Evolutionary conservation across 2,113 vertebrate species (phyloP).

Genomic region (Cephalophus harveyi): DNA sequence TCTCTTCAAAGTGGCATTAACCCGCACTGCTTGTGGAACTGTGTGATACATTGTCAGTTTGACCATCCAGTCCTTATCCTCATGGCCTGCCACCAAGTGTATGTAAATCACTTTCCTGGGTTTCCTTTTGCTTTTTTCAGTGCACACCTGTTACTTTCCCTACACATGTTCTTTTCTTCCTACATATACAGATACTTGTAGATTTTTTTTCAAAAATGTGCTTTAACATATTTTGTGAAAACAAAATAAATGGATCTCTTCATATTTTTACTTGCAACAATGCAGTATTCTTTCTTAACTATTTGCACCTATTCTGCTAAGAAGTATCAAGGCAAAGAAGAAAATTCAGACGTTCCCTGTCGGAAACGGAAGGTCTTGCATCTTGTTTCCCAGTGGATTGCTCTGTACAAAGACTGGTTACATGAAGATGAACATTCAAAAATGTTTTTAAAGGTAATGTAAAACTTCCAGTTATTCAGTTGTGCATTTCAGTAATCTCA

Average conservation of each 20-base stretch:
- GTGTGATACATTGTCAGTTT: neutral
- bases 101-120: neutral
- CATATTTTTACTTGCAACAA: neutral
- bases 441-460: constrained; percentile 92
- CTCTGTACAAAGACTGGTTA: constrained; percentile 91
- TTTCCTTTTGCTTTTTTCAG: neutral
- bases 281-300: constrained; percentile 84
- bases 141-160: neutral
- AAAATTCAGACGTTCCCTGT: constrained; percentile 86
- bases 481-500: neutral
- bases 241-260: neutral
- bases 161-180: neutral
- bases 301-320: constrained; percentile 92
- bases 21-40: neutral
- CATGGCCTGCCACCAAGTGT: neutral
- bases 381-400: constrained; percentile 94
- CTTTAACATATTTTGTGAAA: neutral
- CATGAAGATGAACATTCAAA: constrained; percentile 93
- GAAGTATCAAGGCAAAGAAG: constrained; percentile 88
- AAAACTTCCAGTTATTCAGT: neutral
- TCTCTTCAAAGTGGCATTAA: neutral
- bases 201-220: neutral
- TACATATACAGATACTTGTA: neutral
- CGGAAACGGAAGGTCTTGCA: constrained; percentile 94
- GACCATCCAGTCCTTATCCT: neutral